Evolutionary conservation across 2,888 invertebrate genomes (phyloP), one percentile per base, ranked within the genome.

Genomic region (Onchidella celtica): DNA sequence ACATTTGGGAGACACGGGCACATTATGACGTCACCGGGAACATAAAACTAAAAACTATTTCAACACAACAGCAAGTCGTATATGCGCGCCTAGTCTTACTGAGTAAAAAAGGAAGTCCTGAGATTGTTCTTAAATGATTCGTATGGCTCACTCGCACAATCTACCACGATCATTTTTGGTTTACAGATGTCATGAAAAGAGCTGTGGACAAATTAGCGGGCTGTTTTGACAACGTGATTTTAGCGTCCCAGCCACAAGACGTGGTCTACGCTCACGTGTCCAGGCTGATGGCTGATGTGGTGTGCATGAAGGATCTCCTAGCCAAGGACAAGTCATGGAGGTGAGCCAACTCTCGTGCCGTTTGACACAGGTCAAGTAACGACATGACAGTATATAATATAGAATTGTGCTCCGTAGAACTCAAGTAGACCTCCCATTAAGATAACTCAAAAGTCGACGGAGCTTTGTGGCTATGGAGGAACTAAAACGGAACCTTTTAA

Each of bases 241-340:
- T 75, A 24, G 81, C 69, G 1, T 74, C 80, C n/a, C n/a, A 47
- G 21, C 75, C 81, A 0, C 69, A 81, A 24, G 65, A 32, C 6
- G 69, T 81, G 14, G 24, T 75, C 17, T 81, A 81, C 69, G 81
- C 81, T 6, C 81, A 81, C 38, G 32, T 81, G 29, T 66, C 38
- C 3, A 34, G 81, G 14, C 75, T 81, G 29, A 17, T 63, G 29
- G 81, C 81, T 0, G 81, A 81, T 36, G 57, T 81, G 0, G 24
- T 61, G 17, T 81, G 81, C 29, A 81, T 81, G 81, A 59, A 38
- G 27, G 75, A 75, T 36, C 40, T 81, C 6, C 34, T 81, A 2
- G 14, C 29, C 14, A 47, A 61, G 36, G 69, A 63, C 32, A 34
- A 2, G 24, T 21, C 55, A 0, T 81, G 81, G 81, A 69, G 55